Conservation (phyloP, 2,888 invertebrate species). For the Trypoxylon attenuatum region DNA sequence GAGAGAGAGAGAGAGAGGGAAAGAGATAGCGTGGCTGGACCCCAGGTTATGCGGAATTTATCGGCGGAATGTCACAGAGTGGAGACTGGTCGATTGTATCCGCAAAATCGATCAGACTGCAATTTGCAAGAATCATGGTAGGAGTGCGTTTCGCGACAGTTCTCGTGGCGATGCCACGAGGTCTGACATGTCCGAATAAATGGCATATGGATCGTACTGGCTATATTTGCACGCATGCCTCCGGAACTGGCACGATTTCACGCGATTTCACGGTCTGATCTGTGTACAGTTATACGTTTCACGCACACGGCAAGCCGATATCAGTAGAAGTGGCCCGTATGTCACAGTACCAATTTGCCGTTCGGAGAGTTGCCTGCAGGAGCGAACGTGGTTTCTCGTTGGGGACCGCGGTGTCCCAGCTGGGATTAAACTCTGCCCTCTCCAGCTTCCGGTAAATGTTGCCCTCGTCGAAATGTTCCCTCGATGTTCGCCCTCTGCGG, state of each 20-base stretch:
- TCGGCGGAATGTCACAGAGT: slow-evolving; percentile 7
- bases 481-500: background rate
- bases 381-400: slow-evolving; percentile 25
- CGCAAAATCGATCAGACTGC: slow-evolving; percentile 29
- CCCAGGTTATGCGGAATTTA: slow-evolving; percentile 31
- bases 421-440: slow-evolving; percentile 33
- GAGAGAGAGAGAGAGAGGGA: background rate
- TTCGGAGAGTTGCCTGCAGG: too few species aligned
- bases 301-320: background rate
- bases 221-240: background rate
- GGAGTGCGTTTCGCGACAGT: slow-evolving; percentile 9
- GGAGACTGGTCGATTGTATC: slow-evolving; percentile 31
- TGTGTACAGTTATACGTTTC: background rate
- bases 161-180: background rate
- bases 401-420: slow-evolving; percentile 13
- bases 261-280: background rate
- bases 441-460: slow-evolving; percentile 14
- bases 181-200: background rate
- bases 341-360: slow-evolving; percentile 10
- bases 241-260: slow-evolving; percentile 5
- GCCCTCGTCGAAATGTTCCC: slow-evolving; percentile 6
- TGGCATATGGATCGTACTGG: background rate
- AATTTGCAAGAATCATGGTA: slow-evolving; percentile 29
- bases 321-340: background rate
- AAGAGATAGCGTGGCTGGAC: background rate